phyloP scores from a whole-genome alignment of 2,888 invertebrate genomes.

The Zhuqinia jingwanae region DNA sequence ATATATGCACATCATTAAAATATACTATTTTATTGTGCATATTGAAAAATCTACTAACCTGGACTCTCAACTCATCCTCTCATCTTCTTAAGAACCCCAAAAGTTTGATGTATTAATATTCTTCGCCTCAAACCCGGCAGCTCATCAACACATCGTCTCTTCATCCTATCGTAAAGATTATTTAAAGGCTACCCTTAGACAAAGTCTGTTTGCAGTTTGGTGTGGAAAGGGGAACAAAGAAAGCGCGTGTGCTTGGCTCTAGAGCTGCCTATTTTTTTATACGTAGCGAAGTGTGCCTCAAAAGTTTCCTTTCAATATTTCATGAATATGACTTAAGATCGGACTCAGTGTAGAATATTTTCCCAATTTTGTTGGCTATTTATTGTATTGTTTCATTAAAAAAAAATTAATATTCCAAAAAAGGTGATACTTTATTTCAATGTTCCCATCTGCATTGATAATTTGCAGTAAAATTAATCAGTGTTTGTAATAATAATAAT shows the following conservation, averaged over 20 bases:
- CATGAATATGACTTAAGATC: slow-evolving; percentile 63
- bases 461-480: slow-evolving; percentile 14
- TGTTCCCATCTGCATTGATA: slow-evolving; percentile 5
- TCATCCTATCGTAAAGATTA: slow-evolving; percentile 55
- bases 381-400: neutral
- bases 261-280: slow-evolving; percentile 31
- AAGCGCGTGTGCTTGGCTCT: slow-evolving; percentile 42
- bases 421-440: slow-evolving; percentile 22
- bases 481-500: neutral
- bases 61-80: slow-evolving; percentile 58
- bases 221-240: slow-evolving; percentile 61
- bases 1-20: neutral
- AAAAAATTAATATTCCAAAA: slow-evolving; percentile 12
- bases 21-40: neutral
- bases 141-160: slow-evolving; percentile 19
- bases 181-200: slow-evolving; percentile 60
- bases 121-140: slow-evolving; percentile 39
- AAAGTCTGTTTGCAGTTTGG: slow-evolving; percentile 56
- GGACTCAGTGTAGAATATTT: slow-evolving; percentile 13
- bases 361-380: neutral
- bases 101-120: neutral
- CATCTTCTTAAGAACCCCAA: slow-evolving; percentile 28
- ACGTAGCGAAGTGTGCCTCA: neutral
- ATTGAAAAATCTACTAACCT: slow-evolving; percentile 62
- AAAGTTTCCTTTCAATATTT: slow-evolving; percentile 28